Conservation (phyloP, 2,888 invertebrate genomes). For the Lasioglossum villosulum region DNA sequence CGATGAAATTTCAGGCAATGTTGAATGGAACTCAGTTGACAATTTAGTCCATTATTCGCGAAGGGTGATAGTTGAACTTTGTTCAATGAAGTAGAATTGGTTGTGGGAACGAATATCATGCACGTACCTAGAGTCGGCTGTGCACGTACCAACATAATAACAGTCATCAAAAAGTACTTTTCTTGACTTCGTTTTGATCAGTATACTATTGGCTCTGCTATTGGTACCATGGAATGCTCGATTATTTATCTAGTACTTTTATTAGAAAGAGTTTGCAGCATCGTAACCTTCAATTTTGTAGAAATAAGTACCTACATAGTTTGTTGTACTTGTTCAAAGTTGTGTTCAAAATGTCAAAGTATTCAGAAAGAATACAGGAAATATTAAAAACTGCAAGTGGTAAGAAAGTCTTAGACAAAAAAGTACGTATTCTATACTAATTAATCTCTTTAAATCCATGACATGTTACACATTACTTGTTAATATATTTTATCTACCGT, state of each 20-base stretch:
- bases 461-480: neutral
- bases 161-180: neutral
- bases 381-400: slow-evolving; percentile 65
- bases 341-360: slow-evolving; percentile 62
- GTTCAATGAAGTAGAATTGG: slow-evolving; percentile 53
- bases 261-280: slow-evolving; percentile 1
- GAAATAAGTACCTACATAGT: neutral
- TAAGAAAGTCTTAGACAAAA: slow-evolving; percentile 68
- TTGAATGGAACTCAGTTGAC: slow-evolving; percentile 37
- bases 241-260: slow-evolving; percentile 27
- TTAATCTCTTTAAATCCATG: neutral
- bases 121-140: no score
- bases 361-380: slow-evolving; percentile 52
- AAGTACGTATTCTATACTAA: slow-evolving; percentile 58
- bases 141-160: slow-evolving; percentile 21
- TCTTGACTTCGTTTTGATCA: neutral
- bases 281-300: neutral
- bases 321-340: neutral
- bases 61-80: slow-evolving; percentile 43
- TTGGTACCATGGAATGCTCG: neutral
- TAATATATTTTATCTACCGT: neutral
- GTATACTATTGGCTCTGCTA: no score
- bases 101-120: slow-evolving; percentile 21
- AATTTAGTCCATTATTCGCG: slow-evolving; percentile 23
- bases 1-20: slow-evolving; percentile 19